phyloP scores from a whole-genome alignment of 2,888 invertebrate species.

The Drosophila prolongata region DNA sequence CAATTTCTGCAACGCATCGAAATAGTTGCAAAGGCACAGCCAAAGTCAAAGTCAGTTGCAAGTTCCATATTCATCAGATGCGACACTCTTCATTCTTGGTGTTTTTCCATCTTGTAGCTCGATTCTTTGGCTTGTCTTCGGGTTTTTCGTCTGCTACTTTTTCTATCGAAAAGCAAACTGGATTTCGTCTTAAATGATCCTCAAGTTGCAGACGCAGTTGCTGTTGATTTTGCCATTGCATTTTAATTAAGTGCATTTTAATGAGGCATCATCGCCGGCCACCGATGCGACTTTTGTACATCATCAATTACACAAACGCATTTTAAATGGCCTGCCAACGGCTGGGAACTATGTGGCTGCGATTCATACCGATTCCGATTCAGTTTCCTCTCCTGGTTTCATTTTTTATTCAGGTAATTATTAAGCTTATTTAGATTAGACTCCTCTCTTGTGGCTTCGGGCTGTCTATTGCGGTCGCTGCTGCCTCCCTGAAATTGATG shows the following conservation, averaged over 20 bases:
- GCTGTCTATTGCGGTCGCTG: slow-evolving; percentile 40
- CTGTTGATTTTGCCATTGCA: slow-evolving; percentile 75
- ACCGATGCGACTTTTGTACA: slow-evolving; percentile 53
- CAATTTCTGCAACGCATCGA: slow-evolving; percentile 76
- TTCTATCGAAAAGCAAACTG: slow-evolving; percentile 80
- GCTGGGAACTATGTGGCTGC: slow-evolving; percentile 47
- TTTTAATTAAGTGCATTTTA: slow-evolving; percentile 80
- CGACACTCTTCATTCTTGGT: slow-evolving; percentile 80
- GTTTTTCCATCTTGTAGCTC: slow-evolving; percentile 34
- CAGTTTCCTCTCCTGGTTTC: slow-evolving; percentile 12
- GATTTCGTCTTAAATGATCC: slow-evolving; percentile 72
- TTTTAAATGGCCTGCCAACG: slow-evolving; percentile 59
- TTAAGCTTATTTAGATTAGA: slow-evolving; percentile 66
- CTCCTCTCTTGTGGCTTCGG: slow-evolving; percentile 55
- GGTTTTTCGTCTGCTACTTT: slow-evolving; percentile 69
- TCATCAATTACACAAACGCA: slow-evolving; percentile 57
- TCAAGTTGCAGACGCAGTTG: slow-evolving; percentile 51
- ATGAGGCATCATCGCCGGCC: slow-evolving; percentile 59
- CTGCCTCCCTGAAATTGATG: slow-evolving; percentile 11
- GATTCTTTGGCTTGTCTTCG: slow-evolving; percentile 71
- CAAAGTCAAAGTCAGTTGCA: slow-evolving; percentile 55
- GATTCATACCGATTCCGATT: slow-evolving; percentile 17
- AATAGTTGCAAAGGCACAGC: slow-evolving; percentile 65
- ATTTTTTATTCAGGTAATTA: slow-evolving; percentile 36
- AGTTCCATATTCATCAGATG: slow-evolving; percentile 83